A percentile compares a stretch with the other conserved stretches of the same genome.
phyloP scores from a whole-genome alignment of 2,797 vertebrate genomes.

The Babyrousa celebensis region DNA sequence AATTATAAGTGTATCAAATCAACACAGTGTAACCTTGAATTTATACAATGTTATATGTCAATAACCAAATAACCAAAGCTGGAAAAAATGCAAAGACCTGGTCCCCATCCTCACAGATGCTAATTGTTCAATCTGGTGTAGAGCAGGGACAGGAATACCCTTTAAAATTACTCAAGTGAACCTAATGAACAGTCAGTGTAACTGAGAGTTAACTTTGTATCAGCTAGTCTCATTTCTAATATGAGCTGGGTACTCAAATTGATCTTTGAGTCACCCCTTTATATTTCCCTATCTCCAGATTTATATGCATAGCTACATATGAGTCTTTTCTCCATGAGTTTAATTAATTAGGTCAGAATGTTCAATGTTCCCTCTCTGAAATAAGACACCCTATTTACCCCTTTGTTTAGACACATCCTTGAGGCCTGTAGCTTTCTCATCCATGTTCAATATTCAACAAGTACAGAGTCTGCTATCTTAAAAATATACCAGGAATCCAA shows the following conservation, averaged over 20 bases:
- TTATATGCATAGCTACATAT: neutral
- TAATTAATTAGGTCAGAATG: neutral
- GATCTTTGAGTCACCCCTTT: neutral
- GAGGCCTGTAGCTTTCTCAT: neutral
- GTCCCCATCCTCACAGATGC: neutral
- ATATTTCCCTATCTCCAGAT: neutral
- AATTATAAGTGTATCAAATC: neutral
- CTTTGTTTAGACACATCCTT: neutral
- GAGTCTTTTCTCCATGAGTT: neutral
- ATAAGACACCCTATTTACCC: neutral
- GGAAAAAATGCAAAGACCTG: neutral
- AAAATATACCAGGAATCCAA: neutral
- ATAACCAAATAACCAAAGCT: neutral
- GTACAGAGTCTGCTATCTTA: neutral
- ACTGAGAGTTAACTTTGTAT: neutral
- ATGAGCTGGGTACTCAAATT: neutral
- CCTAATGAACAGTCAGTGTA: neutral
- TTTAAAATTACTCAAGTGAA: neutral
- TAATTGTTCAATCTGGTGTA: neutral
- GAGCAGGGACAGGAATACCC: neutral
- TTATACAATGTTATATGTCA: neutral
- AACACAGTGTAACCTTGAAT: neutral
- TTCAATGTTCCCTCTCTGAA: neutral
- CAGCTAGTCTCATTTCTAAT: neutral
- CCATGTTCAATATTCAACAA: neutral